Conservation (phyloP, 2,797 vertebrate genomes). For the Enteromius treurensis region DNA sequence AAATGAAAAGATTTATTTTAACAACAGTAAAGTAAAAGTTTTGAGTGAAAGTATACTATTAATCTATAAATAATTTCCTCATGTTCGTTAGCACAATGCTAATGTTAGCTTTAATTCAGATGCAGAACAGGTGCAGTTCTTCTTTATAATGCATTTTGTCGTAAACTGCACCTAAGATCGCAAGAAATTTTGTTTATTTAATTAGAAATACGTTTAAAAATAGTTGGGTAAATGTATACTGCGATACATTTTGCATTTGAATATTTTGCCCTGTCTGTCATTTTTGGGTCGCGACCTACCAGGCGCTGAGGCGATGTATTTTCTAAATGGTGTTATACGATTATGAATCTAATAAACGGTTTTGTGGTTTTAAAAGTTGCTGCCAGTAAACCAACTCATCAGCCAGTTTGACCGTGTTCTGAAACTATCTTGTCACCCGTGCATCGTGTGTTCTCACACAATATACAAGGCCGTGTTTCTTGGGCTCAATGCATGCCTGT, state of each 20-base stretch:
- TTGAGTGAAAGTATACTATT: too few species aligned
- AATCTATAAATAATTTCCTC: too few species aligned
- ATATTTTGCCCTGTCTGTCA: background rate
- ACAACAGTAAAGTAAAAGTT: too few species aligned
- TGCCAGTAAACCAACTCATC: slow-evolving; percentile 1
- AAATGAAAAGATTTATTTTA: too few species aligned
- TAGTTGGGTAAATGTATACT: too few species aligned
- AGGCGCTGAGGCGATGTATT: background rate
- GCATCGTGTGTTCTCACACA: slow-evolving; percentile 65
- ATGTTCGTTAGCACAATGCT: too few species aligned
- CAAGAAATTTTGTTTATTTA: too few species aligned
- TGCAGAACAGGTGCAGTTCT: too few species aligned
- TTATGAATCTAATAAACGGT: background rate
- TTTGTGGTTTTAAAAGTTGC: background rate
- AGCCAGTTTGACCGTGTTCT: background rate
- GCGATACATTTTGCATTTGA: background rate
- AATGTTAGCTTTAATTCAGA: too few species aligned
- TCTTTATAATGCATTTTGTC: too few species aligned
- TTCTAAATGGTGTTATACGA: background rate
- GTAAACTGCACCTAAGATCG: too few species aligned
- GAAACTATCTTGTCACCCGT: slow-evolving; percentile 12
- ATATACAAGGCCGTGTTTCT: slow-evolving; percentile 67
- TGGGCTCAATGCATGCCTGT: slow-evolving; percentile 66
- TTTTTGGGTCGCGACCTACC: background rate
- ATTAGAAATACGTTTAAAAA: too few species aligned